These are phyloP conservation scores for Sciurus niger DNA, from an alignment of 2,113 vertebrate genomes.

Conservation along the genomic window DNA sequence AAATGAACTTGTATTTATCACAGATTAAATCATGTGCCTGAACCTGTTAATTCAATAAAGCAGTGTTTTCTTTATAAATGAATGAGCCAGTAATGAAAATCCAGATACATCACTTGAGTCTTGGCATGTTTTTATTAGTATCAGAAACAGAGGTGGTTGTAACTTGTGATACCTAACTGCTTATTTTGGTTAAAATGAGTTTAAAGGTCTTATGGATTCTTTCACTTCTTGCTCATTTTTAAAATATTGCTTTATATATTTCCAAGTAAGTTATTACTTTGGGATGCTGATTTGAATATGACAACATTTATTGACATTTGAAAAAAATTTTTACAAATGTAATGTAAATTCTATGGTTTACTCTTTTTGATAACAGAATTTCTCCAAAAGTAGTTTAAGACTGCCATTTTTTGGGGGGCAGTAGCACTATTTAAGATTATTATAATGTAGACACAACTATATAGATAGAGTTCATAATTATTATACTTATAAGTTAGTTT, in stretches of 20 bases:
- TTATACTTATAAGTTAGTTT: neutral
- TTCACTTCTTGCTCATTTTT: neutral
- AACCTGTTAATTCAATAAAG: conserved; percentile 24
- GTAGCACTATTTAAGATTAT: neutral
- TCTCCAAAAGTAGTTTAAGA: neutral
- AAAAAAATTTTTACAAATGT: conserved; percentile 31
- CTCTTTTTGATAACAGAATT: conserved; percentile 36
- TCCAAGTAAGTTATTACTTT: conserved; percentile 44
- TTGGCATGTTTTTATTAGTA: conserved; percentile 41
- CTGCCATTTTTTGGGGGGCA: neutral
- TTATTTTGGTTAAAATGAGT: conserved; percentile 47
- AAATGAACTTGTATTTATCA: conserved; percentile 36
- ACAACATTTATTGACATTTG: conserved; percentile 41
- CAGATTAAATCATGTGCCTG: conserved; percentile 35
- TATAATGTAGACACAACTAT: neutral
- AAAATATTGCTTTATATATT: conserved; percentile 31
- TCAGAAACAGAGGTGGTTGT: conserved; percentile 3
- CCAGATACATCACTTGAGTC: neutral
- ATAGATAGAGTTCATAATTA: neutral
- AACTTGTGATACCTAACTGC: neutral
- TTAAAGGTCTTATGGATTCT: neutral
- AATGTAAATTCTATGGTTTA: neutral
- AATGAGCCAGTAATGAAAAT: conserved; percentile 56
- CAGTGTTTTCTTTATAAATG: neutral
- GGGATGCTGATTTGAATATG: conserved; percentile 51